Evolutionary conservation across 2,797 vertebrate species (phyloP), one percentile per base, ranked within the genome.

Genomic region (Ceyx erithaca): DNA sequence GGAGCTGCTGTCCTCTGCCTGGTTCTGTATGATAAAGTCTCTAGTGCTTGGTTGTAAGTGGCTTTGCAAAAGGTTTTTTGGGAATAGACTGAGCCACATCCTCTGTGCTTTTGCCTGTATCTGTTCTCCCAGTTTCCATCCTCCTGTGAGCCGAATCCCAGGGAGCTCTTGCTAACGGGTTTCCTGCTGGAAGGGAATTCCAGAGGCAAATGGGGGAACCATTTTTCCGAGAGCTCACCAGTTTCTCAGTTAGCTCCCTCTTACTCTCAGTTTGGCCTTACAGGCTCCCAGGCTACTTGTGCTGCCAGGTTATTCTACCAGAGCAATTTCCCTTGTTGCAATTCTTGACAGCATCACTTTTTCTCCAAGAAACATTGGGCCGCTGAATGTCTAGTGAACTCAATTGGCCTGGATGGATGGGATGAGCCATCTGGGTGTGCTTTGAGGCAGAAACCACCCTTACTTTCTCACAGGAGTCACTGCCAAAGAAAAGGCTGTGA

Each of bases 281-380:
- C 26, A 62, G 71, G 49, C 49, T 92, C 57, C 37, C 31, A 90
- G 82, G 80, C 75, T 69, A n/a, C 37, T 10, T 15, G 40, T 82
- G 64, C 83, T 88, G 85, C 75, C 63, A 85, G 78, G 58, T 88
- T 94, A 94, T 87, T 93, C 88, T 69, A 85, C 82, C 82, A 87
- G 92, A 93, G 52, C 87, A 85, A 86, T 92, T 91, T 93, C 78
- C 86, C 83, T 82, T 75, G 76, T 85, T 95, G 93, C 54, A 73
- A 3, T 96, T 94, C 85, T 76, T 95, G 95, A 94, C 87, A 88
- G 92, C 83, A 81, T 31, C 75, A 76, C 76, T 96, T 95, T 78
- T 90, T 96, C 93, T 95, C 87, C 0, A 2, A 90, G 87, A 92
- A 87, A 51, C 89, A 71, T 95, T 51, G 68, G 81, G 77, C 92